Evolutionary conservation across 2,113 vertebrate genomes (phyloP).

Genomic region (Nanorana parkeri): DNA sequence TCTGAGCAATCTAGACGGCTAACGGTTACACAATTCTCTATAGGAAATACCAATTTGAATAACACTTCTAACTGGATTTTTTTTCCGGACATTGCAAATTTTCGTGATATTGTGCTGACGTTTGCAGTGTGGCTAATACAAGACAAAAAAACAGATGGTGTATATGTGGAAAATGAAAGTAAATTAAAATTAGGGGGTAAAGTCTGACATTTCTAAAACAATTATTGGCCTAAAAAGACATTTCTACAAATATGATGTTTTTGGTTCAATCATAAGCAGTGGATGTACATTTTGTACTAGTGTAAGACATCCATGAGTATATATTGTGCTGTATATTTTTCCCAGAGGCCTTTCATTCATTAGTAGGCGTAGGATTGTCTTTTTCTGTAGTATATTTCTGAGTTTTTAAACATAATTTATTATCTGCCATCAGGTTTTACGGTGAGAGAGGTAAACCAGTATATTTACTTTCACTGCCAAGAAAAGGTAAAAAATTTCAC

Average conservation of each 20-base stretch:
- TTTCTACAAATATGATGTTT: too few relatives aligned
- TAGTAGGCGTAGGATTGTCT: not conserved
- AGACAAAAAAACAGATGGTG: not conserved
- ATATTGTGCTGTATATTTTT: not conserved
- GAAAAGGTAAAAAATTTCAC: too few relatives aligned
- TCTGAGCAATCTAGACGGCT: slow-evolving; percentile 5
- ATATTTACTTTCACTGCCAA: too few relatives aligned
- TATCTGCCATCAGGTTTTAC: too few relatives aligned
- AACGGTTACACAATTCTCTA: not conserved
- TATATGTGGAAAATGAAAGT: not conserved
- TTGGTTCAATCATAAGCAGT: too few relatives aligned
- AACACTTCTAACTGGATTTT: slow-evolving; percentile 1
- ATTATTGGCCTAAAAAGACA: too few relatives aligned
- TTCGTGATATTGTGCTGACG: not conserved
- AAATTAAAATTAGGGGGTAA: not conserved
- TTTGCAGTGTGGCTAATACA: not conserved
- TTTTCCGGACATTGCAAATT: not conserved
- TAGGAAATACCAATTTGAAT: slow-evolving; percentile 22
- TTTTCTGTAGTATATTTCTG: not conserved
- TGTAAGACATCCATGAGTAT: too few relatives aligned
- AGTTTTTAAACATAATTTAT: too few relatives aligned
- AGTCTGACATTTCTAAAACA: not conserved
- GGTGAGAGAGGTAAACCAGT: too few relatives aligned
- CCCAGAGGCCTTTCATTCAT: not conserved
- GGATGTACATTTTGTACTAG: too few relatives aligned